Conservation (phyloP, 2,888 invertebrate species). For the Corythucha ciliata region DNA sequence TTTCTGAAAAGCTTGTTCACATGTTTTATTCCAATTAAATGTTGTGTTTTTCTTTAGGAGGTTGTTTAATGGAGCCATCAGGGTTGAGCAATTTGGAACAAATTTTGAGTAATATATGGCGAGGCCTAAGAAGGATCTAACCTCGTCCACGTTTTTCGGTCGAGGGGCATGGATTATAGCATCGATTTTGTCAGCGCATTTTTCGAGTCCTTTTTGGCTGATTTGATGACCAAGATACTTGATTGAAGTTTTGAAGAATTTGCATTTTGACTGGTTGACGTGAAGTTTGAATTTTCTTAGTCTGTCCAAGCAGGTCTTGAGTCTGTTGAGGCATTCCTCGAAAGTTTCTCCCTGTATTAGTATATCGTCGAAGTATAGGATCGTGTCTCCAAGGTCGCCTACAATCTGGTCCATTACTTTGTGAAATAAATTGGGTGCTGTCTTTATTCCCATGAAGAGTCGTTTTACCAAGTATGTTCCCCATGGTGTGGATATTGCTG, state of each 20-base stretch:
- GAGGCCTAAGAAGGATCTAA: slow-evolving; percentile 38
- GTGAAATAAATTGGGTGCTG: not conserved
- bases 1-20: slow-evolving; percentile 1
- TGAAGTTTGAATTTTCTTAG: slow-evolving; percentile 26
- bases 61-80: slow-evolving; percentile 37
- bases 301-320: slow-evolving; percentile 16
- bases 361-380: slow-evolving; percentile 39
- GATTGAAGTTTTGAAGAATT: slow-evolving; percentile 29
- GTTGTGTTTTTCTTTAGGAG: slow-evolving; percentile 29
- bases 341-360: too few species aligned
- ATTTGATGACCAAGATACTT: slow-evolving; percentile 31
- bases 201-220: slow-evolving; percentile 21
- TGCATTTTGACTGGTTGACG: slow-evolving; percentile 29
- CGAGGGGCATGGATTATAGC: slow-evolving; percentile 29
- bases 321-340: slow-evolving; percentile 21
- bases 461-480: slow-evolving; percentile 37
- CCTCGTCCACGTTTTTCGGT: slow-evolving; percentile 35
- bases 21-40: slow-evolving; percentile 26
- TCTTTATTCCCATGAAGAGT: slow-evolving; percentile 35
- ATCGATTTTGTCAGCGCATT: slow-evolving; percentile 25
- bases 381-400: slow-evolving; percentile 34
- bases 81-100: slow-evolving; percentile 36
- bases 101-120: slow-evolving; percentile 39
- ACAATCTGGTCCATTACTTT: not conserved
- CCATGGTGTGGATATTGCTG: slow-evolving; percentile 34